phyloP scores from a whole-genome alignment of 2,797 vertebrate species.

The Apogon talboti region DNA sequence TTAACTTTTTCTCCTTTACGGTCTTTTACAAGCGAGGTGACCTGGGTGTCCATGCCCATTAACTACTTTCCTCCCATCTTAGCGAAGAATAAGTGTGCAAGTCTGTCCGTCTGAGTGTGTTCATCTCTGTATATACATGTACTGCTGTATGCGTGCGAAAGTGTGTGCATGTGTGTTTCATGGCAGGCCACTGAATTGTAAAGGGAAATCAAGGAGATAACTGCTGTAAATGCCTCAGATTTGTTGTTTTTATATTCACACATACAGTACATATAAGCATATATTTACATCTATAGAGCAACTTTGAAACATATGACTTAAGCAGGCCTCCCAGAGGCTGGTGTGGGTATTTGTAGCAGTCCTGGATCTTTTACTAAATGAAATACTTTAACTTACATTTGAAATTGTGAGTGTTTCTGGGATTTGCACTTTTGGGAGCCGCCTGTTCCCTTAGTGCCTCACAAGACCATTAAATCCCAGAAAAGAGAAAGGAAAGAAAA shows the following conservation, averaged over 20 bases:
- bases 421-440: slow-evolving; percentile 26
- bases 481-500: neutral
- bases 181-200: slow-evolving; percentile 90
- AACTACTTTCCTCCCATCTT: slow-evolving; percentile 81
- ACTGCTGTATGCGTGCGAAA: slow-evolving; percentile 58
- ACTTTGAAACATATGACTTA: slow-evolving; percentile 79
- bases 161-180: slow-evolving; percentile 68
- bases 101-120: slow-evolving; percentile 72
- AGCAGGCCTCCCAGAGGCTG: slow-evolving; percentile 72
- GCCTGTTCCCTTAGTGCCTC: slow-evolving; percentile 26
- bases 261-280: slow-evolving; percentile 84
- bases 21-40: slow-evolving; percentile 90
- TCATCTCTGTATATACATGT: slow-evolving; percentile 66
- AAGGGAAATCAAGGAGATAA: slow-evolving; percentile 91
- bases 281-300: slow-evolving; percentile 86
- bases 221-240: slow-evolving; percentile 97
- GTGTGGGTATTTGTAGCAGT: slow-evolving; percentile 78
- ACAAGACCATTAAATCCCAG: slow-evolving; percentile 17
- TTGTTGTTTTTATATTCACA: slow-evolving; percentile 85
- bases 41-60: slow-evolving; percentile 86
- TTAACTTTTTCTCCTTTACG: slow-evolving; percentile 87
- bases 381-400: slow-evolving; percentile 41
- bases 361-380: slow-evolving; percentile 50
- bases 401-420: neutral
- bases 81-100: slow-evolving; percentile 71